These are phyloP conservation scores for Vicugna pacos DNA, from an alignment of 2,113 vertebrate species.

Conservation along the genomic window DNA sequence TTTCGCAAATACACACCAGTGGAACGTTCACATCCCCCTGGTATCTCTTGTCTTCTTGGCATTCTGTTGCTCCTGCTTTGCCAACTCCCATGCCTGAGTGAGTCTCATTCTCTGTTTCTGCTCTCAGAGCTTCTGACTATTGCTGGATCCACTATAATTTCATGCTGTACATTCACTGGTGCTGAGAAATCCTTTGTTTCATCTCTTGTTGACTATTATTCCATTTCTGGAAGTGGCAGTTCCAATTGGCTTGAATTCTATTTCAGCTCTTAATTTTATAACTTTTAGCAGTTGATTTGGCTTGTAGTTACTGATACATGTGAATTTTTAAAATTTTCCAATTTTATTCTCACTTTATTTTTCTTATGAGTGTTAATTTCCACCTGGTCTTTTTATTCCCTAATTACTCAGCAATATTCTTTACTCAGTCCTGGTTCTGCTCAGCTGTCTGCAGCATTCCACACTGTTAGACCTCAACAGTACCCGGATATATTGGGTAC, in stretches of 20 bases:
- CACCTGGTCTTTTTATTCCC: neutral
- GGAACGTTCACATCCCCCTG: neutral
- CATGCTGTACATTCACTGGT: neutral
- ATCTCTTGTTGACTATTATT: neutral
- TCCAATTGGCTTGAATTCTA: neutral
- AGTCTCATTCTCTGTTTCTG: neutral
- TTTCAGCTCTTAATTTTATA: neutral
- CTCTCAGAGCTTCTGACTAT: neutral
- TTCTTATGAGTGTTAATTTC: neutral
- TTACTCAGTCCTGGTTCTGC: neutral
- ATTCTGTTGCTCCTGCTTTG: neutral
- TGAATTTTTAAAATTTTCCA: slow-evolving; percentile 2
- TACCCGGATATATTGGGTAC: neutral
- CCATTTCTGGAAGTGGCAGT: neutral
- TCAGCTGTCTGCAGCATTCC: neutral
- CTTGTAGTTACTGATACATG: neutral
- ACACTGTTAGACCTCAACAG: neutral
- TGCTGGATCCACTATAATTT: neutral
- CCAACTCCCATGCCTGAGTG: neutral
- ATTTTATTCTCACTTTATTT: slow-evolving; percentile 29
- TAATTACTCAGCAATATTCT: neutral
- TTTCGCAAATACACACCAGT: neutral
- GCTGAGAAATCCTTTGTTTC: slow-evolving; percentile 33
- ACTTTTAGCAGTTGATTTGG: neutral
- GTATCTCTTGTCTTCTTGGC: neutral